Conservation (phyloP, 2,888 invertebrate genomes). For the Drosophila leonis region DNA sequence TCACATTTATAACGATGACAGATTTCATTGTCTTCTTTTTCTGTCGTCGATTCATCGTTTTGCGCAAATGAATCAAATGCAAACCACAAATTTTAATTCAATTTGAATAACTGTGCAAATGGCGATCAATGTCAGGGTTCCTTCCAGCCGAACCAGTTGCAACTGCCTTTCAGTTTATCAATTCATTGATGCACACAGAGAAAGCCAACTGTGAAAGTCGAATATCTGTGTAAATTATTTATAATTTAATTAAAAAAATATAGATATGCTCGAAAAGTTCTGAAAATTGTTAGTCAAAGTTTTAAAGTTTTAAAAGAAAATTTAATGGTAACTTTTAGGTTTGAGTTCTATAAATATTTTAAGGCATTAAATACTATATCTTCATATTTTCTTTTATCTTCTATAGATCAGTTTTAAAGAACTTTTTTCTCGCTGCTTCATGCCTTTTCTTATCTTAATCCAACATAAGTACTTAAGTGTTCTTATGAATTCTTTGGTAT, state of each 20-base stretch:
- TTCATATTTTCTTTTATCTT: not conserved
- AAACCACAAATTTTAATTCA: conserved; percentile 64
- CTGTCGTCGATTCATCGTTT: conserved; percentile 40
- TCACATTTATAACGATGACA: conserved; percentile 25
- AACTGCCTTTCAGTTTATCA: conserved; percentile 4
- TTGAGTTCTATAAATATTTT: not conserved
- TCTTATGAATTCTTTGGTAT: not conserved
- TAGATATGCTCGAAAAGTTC: not conserved
- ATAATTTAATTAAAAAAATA: not conserved
- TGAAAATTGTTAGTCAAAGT: not conserved
- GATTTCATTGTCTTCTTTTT: conserved; percentile 45
- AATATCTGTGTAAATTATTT: not conserved
- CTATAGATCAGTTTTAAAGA: no score
- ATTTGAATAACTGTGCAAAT: conserved; percentile 64
- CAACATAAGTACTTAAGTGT: not conserved
- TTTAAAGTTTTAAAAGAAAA: not conserved
- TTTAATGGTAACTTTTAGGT: not conserved
- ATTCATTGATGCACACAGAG: conserved; percentile 2
- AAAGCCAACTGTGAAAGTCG: not conserved
- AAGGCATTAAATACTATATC: not conserved
- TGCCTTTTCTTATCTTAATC: not conserved
- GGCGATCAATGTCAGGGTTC: conserved; percentile 44
- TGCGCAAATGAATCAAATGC: conserved; percentile 53
- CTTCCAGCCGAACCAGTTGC: conserved; percentile 39
- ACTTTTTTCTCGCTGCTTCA: no score